Conservation (phyloP, 2,797 vertebrate genomes). For the Ctenopoma kingsleyae region DNA sequence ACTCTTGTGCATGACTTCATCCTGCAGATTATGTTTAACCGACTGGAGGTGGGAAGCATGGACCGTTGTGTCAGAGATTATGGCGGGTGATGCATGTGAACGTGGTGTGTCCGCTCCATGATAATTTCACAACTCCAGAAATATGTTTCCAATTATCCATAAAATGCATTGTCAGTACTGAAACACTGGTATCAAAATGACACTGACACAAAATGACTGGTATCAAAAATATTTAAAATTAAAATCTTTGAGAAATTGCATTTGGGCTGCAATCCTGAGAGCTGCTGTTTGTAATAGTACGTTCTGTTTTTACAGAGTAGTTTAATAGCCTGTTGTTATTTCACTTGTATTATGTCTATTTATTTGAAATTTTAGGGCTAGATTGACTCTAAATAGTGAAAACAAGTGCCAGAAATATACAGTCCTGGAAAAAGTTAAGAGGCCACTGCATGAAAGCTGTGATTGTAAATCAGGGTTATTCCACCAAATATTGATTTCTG, state of each 20-base stretch:
- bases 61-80: conserved; percentile 16
- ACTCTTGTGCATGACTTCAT: conserved; percentile 64
- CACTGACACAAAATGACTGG: background rate
- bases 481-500: no score
- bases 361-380: background rate
- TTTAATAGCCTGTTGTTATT: background rate
- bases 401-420: background rate
- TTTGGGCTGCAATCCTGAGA: background rate
- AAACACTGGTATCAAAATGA: background rate
- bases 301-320: conserved; percentile 3
- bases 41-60: conserved; percentile 35
- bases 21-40: conserved; percentile 55
- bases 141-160: background rate
- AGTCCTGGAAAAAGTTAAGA: no score
- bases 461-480: no score
- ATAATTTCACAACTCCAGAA: conserved; percentile 8
- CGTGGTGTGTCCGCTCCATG: conserved; percentile 5
- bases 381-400: background rate
- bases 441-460: no score
- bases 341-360: conserved; percentile 6
- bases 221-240: background rate
- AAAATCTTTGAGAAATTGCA: background rate
- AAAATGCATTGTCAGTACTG: background rate
- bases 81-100: conserved; percentile 1
- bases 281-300: background rate